phyloP scores from a whole-genome alignment of 2,113 vertebrate genomes.

The Poecilia latipinna region DNA sequence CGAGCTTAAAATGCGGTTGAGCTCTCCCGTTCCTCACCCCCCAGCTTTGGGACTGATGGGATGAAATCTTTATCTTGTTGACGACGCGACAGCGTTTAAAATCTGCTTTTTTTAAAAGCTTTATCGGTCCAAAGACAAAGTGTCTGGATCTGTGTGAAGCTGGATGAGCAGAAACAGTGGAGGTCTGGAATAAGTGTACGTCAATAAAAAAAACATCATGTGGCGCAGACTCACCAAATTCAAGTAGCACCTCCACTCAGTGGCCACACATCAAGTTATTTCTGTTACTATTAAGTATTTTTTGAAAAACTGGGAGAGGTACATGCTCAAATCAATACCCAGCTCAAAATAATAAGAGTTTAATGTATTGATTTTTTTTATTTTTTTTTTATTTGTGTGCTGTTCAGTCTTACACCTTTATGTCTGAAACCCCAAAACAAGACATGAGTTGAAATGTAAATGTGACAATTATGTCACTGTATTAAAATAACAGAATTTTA shows the following conservation, averaged over 20 bases:
- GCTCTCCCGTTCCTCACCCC: conserved; percentile 20
- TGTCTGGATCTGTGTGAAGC: background rate
- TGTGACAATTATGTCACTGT: no score
- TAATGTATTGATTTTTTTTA: no score
- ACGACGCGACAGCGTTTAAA: conserved; percentile 26
- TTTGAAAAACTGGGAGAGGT: no score
- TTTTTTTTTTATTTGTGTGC: no score
- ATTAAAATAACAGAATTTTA: no score
- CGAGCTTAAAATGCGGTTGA: conserved; percentile 45
- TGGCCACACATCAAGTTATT: background rate
- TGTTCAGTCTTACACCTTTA: no score
- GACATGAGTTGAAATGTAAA: no score
- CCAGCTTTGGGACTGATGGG: background rate
- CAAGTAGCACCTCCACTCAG: no score
- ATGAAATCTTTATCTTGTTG: conserved; percentile 25
- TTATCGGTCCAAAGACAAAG: conserved; percentile 21
- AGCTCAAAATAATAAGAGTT: no score
- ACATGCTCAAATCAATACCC: no score
- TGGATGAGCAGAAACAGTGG: background rate
- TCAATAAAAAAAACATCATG: background rate
- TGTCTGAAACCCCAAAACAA: no score
- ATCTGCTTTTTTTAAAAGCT: conserved; percentile 16
- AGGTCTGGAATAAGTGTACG: background rate
- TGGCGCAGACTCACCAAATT: background rate
- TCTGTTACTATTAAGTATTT: no score